Conservation (phyloP, 2,888 invertebrate species). For the Drosophila meridiana region DNA sequence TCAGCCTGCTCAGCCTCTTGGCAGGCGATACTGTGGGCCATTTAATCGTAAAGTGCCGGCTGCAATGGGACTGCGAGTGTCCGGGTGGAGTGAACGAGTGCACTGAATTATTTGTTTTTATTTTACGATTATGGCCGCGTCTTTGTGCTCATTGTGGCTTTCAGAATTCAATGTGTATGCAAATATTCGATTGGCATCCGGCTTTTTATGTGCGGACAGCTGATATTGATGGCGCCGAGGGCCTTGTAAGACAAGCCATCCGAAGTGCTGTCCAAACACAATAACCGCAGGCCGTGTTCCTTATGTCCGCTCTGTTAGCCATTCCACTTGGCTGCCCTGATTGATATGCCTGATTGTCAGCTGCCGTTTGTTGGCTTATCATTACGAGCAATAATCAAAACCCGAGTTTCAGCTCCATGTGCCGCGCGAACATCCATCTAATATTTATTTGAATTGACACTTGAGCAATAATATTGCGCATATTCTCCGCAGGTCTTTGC, state of each 20-base stretch:
- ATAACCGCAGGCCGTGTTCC: slow-evolving; percentile 32
- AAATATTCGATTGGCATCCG: slow-evolving; percentile 59
- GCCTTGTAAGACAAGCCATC: slow-evolving; percentile 38
- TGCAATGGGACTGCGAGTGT: slow-evolving; percentile 26
- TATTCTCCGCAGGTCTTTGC: background rate
- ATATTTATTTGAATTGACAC: slow-evolving; percentile 20
- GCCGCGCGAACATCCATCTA: slow-evolving; percentile 26
- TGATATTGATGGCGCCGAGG: slow-evolving; percentile 46
- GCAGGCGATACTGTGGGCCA: slow-evolving; percentile 11
- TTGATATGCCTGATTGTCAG: slow-evolving; percentile 60
- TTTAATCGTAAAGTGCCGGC: slow-evolving; percentile 43
- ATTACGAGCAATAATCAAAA: slow-evolving; percentile 49
- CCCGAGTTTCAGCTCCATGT: slow-evolving; percentile 21
- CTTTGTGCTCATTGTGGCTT: slow-evolving; percentile 59
- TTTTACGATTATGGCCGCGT: slow-evolving; percentile 70
- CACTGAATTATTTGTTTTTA: slow-evolving; percentile 59
- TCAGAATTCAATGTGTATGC: slow-evolving; percentile 73
- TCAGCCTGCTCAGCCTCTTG: background rate
- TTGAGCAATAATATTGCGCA: slow-evolving; percentile 14
- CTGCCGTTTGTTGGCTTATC: slow-evolving; percentile 65
- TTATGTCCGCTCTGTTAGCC: background rate
- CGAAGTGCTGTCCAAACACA: slow-evolving; percentile 58
- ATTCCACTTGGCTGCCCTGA: slow-evolving; percentile 49
- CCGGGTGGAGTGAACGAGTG: slow-evolving; percentile 4
- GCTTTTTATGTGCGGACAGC: slow-evolving; percentile 60